phyloP scores from a whole-genome alignment of 1,140 invertebrate species.

The Galleria mellonella region DNA sequence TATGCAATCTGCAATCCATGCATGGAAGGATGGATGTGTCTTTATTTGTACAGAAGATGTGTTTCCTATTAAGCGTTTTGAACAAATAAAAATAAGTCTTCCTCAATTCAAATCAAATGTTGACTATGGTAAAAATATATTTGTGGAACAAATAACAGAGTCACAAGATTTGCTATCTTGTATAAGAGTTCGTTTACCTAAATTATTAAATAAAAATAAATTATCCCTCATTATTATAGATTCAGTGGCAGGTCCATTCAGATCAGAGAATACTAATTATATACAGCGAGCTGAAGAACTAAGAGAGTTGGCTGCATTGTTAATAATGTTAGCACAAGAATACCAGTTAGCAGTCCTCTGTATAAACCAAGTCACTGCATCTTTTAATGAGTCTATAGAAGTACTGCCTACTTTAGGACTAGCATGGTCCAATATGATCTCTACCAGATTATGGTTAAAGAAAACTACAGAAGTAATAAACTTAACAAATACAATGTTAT shows the following conservation, averaged over 20 bases:
- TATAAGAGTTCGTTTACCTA: slow-evolving; percentile 42
- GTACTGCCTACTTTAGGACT: slow-evolving; percentile 48
- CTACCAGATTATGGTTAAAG: slow-evolving; percentile 38
- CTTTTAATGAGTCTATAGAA: slow-evolving; percentile 31
- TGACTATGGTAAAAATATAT: slow-evolving; percentile 39
- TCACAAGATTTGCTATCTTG: slow-evolving; percentile 42
- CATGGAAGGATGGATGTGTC: slow-evolving; percentile 35
- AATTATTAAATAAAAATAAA: slow-evolving; percentile 31
- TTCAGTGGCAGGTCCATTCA: slow-evolving; percentile 55
- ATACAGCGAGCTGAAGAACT: slow-evolving; percentile 55
- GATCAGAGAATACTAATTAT: slow-evolving; percentile 50
- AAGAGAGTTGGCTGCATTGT: slow-evolving; percentile 37
- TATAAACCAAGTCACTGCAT: slow-evolving; percentile 56
- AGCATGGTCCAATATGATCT: slow-evolving; percentile 60
- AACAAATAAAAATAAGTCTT: slow-evolving; percentile 34
- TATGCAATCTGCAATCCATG: slow-evolving; percentile 78
- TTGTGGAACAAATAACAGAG: slow-evolving; percentile 58
- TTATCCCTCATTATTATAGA: slow-evolving; percentile 44
- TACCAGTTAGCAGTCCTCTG: slow-evolving; percentile 46
- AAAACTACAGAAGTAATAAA: slow-evolving; percentile 13
- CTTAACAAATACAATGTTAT: slow-evolving; percentile 4
- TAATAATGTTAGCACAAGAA: slow-evolving; percentile 36
- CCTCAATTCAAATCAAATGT: slow-evolving; percentile 5
- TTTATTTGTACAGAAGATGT: slow-evolving; percentile 61
- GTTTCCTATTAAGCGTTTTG: slow-evolving; percentile 55